These are phyloP conservation scores for Cygnus olor DNA, from an alignment of 2,797 vertebrate species.

Conservation along the genomic window DNA sequence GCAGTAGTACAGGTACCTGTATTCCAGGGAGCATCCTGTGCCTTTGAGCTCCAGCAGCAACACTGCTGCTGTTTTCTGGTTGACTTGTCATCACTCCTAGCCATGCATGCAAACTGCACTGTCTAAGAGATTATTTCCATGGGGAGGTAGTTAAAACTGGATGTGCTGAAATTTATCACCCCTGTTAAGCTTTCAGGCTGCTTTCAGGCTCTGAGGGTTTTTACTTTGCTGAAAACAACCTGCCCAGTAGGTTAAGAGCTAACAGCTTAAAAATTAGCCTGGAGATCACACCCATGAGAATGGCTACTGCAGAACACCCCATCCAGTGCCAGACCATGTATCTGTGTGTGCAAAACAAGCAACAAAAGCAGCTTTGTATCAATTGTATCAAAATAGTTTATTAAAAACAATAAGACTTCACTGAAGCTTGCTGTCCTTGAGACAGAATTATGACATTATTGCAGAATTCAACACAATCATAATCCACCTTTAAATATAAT, in stretches of 20 bases:
- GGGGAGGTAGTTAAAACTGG: background rate
- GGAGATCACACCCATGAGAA: background rate
- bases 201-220: background rate
- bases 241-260: background rate
- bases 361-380: constrained; percentile 60
- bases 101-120: rapidly evolving
- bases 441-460: constrained; percentile 63
- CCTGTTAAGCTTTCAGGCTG: background rate
- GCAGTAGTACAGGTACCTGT: too few species aligned
- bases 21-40: background rate
- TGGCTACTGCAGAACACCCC: background rate
- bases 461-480: constrained; percentile 42
- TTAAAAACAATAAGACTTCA: constrained; percentile 75
- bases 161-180: background rate
- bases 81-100: background rate
- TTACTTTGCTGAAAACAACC: background rate
- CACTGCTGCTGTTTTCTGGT: background rate
- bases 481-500: constrained; percentile 18
- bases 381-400: constrained; percentile 84
- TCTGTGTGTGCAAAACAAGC: background rate
- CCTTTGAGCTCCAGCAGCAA: background rate
- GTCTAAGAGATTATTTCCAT: rapidly evolving
- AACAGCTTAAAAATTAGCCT: background rate
- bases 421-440: constrained; percentile 74
- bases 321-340: rapidly evolving